Conservation (phyloP, 2,797 vertebrate genomes). For the Anguilla anguilla region DNA sequence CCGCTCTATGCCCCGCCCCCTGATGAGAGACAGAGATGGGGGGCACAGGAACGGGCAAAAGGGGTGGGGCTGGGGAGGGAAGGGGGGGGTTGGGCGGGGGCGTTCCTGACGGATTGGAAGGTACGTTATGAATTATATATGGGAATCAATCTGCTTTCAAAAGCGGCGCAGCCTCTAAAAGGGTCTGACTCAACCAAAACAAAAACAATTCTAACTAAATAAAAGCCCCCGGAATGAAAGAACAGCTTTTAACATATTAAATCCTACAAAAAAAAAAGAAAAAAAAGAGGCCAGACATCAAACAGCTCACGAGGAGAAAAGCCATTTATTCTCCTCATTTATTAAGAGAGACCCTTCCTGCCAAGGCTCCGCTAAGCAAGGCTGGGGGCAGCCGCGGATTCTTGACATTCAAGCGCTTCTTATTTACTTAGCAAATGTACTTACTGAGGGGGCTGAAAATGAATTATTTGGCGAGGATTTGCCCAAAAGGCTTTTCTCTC, state of each 20-base stretch:
- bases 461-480: conserved; percentile 80
- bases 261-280: conserved; percentile 65
- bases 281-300: conserved; percentile 63
- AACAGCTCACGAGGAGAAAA: conserved; percentile 70
- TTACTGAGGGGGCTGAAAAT: conserved; percentile 82
- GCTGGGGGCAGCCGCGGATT: conserved; percentile 67
- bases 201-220: conserved; percentile 44
- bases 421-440: conserved; percentile 83
- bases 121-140: conserved; percentile 5
- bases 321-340: conserved; percentile 75
- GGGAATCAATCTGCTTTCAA: not conserved
- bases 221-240: conserved; percentile 65
- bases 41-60: not conserved
- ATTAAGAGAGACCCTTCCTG: conserved; percentile 68
- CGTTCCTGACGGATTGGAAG: not conserved
- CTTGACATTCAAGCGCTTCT: conserved; percentile 77
- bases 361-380: conserved; percentile 62
- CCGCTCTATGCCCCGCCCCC: not conserved
- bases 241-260: conserved; percentile 79
- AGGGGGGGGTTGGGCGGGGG: not conserved
- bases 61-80: not conserved
- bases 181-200: conserved; percentile 36
- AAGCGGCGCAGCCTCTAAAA: not conserved
- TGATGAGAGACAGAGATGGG: not conserved
- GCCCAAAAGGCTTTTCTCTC: conserved; percentile 64